Base-by-base conservation (phyloP, 2,888 invertebrate genomes). In the Trachelus troglodyta region DNA sequence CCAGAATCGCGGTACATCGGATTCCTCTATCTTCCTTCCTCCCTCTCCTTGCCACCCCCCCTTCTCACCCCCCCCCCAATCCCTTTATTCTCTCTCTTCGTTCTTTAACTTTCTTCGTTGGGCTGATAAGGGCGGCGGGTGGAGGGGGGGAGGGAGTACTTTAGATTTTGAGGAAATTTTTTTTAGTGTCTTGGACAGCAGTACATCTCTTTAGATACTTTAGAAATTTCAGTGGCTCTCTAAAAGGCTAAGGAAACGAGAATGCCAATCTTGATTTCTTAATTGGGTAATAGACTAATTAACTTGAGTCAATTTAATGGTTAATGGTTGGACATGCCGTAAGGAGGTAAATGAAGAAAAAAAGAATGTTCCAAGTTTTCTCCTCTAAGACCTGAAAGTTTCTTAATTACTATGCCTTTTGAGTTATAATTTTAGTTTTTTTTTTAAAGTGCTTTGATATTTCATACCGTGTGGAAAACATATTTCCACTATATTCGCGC, bases 21-120 rank as follows among this genome's bases (percentile, higher is more conserved):
- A 33, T 71, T 71, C 71, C 77, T 75, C 80, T 79, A 75, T 77
- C 79, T 74, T 80, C 73, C 40, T 77, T 35, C 75, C 74, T 31
- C 40, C 9, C 73, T 69, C 37, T 75, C 74, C 74, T 71, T 33
- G 23, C 12, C 35, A 31, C 1, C 31, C 30, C 15, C 30, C 1
- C 4, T 4, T 0, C 4, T 31, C 33, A 33, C 34, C 9, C 34
- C 34, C 2, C 35, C 3, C 12, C 12, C 3, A 12, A 35, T 35
- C 35, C 35, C 35, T 35, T 35, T 12, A 31, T 31, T 71, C 79
- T 79, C 11, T 76, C 68, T 23, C 31, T 12, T 12, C 73, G 76
- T 80, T 76, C 74, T 75, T 23, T 56, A 23, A 56, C 23, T 56
- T 56, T 40, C 40, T 23, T 56, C 40, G 40, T 2, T 6, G 9